Conservation (phyloP, 2,888 invertebrate genomes). For the Isoperla grammatica region DNA sequence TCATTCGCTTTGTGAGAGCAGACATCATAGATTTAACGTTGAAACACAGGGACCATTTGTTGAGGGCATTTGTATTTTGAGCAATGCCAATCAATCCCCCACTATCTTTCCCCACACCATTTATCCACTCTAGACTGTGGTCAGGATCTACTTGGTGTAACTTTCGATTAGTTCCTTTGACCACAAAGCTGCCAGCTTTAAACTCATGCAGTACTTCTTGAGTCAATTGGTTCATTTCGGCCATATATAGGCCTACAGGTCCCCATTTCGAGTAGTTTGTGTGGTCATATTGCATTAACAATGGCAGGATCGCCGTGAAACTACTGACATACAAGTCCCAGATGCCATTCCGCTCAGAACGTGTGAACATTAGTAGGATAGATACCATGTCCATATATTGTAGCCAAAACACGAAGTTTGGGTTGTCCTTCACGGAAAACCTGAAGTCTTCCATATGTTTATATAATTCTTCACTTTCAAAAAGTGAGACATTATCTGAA, state of each 20-base stretch:
- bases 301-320: neutral
- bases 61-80: neutral
- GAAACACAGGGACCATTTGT: neutral
- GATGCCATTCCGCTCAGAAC: slow-evolving; percentile 7
- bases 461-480: neutral
- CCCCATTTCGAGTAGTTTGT: slow-evolving; percentile 11
- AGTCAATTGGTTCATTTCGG: slow-evolving; percentile 11
- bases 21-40: neutral
- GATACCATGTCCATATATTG: slow-evolving; percentile 18
- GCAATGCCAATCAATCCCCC: slow-evolving; percentile 9
- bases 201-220: slow-evolving; percentile 3
- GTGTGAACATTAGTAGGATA: neutral
- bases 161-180: neutral
- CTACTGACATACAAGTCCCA: neutral
- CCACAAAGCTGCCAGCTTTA: slow-evolving; percentile 11
- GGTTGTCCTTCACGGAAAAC: neutral
- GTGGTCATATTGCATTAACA: slow-evolving; percentile 2
- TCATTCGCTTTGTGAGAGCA: neutral
- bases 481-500: neutral
- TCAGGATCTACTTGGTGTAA: slow-evolving; percentile 15
- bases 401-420: slow-evolving; percentile 6
- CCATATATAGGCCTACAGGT: slow-evolving; percentile 7
- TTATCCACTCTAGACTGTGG: slow-evolving; percentile 17
- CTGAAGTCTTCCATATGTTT: neutral
- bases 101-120: slow-evolving; percentile 8